Conservation (phyloP, 2,888 invertebrate species). For the Erebia epiphron region DNA sequence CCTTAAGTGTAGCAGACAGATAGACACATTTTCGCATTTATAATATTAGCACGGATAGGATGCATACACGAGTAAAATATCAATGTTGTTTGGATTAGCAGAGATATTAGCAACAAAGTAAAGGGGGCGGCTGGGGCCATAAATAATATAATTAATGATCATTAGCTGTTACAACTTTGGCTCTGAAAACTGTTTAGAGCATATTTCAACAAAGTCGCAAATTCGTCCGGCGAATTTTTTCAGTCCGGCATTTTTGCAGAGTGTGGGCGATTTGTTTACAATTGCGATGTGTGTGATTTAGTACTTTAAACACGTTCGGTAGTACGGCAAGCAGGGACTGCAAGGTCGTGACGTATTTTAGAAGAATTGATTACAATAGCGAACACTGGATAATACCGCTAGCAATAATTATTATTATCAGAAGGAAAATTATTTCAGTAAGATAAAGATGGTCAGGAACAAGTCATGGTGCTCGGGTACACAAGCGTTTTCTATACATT, state of each 20-base stretch:
- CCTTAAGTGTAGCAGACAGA: too few species aligned
- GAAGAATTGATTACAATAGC: slow-evolving; percentile 46
- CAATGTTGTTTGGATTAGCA: background rate
- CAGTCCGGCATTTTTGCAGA: slow-evolving; percentile 55
- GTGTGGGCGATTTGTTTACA: slow-evolving; percentile 68
- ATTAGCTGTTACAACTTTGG: slow-evolving; percentile 48
- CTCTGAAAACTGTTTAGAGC: slow-evolving; percentile 50
- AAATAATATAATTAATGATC: slow-evolving; percentile 30
- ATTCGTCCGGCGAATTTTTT: slow-evolving; percentile 47
- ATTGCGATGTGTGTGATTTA: slow-evolving; percentile 64
- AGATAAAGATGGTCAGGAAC: slow-evolving; percentile 10
- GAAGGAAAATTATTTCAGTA: slow-evolving; percentile 24
- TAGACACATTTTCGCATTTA: too few species aligned
- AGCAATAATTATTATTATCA: slow-evolving; percentile 25
- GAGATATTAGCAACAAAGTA: background rate
- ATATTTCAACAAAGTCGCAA: slow-evolving; percentile 59
- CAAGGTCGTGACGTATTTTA: slow-evolving; percentile 63
- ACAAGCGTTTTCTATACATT: background rate
- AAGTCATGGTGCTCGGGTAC: background rate
- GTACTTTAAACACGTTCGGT: slow-evolving; percentile 48
- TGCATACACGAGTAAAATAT: too few species aligned
- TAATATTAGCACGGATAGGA: too few species aligned
- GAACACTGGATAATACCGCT: slow-evolving; percentile 38
- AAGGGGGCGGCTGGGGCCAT: slow-evolving; percentile 10
- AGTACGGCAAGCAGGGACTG: slow-evolving; percentile 48